Evolutionary conservation across 1,140 invertebrate species (phyloP).

Genomic region (Drosophila orena): DNA sequence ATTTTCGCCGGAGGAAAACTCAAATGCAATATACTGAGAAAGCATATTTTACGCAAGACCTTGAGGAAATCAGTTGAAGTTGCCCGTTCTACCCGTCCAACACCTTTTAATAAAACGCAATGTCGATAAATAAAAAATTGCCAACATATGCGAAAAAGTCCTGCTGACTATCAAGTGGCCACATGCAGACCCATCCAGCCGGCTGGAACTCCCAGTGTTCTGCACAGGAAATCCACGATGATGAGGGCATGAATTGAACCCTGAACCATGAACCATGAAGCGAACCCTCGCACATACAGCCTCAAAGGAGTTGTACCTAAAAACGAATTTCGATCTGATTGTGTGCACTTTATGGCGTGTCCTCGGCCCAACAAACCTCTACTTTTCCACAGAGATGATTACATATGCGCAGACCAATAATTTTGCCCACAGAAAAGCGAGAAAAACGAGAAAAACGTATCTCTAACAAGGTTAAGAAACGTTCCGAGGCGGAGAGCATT

Average conservation of each 20-base stretch:
- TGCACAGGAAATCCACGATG: constrained; percentile 2
- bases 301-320: constrained; percentile 56
- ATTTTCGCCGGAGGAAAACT: too few species aligned
- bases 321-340: constrained; percentile 80
- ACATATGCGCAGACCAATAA: constrained; percentile 82
- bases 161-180: constrained; percentile 21
- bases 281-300: background rate
- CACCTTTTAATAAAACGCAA: constrained; percentile 69
- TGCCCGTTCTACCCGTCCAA: constrained; percentile 35
- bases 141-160: constrained; percentile 72
- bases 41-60: background rate
- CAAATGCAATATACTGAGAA: too few species aligned
- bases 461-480: constrained; percentile 78
- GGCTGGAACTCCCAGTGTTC: constrained; percentile 7
- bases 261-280: background rate
- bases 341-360: constrained; percentile 78
- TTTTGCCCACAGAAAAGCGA: constrained; percentile 42
- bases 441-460: constrained; percentile 34
- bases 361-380: constrained; percentile 27
- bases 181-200: background rate
- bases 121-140: constrained; percentile 76
- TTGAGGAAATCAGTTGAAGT: background rate
- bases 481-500: constrained; percentile 59
- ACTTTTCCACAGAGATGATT: constrained; percentile 65
- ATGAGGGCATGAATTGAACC: background rate